A percentile compares a stretch with the other conserved stretches of the same genome.
phyloP scores from a whole-genome alignment of 2,113 vertebrate genomes.

The Dasypus novemcinctus region DNA sequence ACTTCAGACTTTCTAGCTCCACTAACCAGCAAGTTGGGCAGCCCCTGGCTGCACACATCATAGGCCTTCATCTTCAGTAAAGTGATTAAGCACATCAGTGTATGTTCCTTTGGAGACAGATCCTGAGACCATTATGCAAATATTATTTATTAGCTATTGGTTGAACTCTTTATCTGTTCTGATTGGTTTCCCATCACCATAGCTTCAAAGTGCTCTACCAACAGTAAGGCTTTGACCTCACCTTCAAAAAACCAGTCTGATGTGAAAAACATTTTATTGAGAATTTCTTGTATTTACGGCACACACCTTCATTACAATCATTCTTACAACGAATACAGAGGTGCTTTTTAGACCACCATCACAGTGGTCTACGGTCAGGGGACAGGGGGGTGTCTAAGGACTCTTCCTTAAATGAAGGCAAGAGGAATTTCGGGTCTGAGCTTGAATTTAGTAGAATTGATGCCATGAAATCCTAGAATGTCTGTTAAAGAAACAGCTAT shows the following conservation, averaged over 20 bases:
- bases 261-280: constrained; percentile 71
- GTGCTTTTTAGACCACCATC: neutral
- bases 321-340: constrained; percentile 65
- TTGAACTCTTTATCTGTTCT: neutral
- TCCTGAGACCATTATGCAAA: neutral
- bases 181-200: neutral
- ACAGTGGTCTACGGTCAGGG: neutral
- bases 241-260: neutral
- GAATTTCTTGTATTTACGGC: constrained; percentile 54
- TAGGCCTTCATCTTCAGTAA: neutral
- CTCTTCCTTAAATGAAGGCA: neutral
- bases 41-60: neutral
- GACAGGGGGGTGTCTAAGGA: neutral
- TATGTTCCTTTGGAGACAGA: neutral
- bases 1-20: neutral
- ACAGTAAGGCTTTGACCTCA: neutral
- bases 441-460: neutral
- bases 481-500: neutral
- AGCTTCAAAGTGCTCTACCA: neutral
- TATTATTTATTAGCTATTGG: neutral
- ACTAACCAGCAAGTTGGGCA: neutral
- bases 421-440: neutral
- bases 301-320: constrained; percentile 59
- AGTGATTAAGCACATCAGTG: neutral
- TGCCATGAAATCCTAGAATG: neutral